Evolutionary conservation across 2,113 vertebrate genomes (phyloP).

Genomic region (Coreoperca whiteheadi): DNA sequence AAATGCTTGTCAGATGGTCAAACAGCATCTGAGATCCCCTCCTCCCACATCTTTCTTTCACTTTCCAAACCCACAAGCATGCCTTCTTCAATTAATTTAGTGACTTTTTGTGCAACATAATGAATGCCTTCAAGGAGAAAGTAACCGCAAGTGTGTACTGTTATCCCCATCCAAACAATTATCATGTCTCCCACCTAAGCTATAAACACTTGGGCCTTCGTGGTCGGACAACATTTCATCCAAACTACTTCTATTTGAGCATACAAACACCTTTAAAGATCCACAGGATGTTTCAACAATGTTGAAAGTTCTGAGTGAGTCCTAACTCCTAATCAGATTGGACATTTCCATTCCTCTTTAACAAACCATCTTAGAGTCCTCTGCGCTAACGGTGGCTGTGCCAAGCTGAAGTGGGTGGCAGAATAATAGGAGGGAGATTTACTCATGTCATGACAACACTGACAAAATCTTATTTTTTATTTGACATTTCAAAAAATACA

Average conservation of each 20-base stretch:
- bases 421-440: slow-evolving; percentile 18
- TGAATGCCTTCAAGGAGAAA: neutral
- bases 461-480: neutral
- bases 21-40: neutral
- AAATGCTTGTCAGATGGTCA: neutral
- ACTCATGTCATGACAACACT: neutral
- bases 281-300: neutral
- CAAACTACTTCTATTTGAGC: neutral
- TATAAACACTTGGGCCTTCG: neutral
- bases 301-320: neutral
- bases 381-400: neutral
- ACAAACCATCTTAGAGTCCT: neutral
- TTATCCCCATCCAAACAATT: neutral
- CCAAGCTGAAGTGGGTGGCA: neutral
- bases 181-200: too few relatives aligned
- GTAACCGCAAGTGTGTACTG: neutral
- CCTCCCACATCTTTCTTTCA: neutral
- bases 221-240: neutral
- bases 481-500: neutral
- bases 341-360: neutral
- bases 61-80: neutral
- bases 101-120: neutral
- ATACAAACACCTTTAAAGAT: neutral
- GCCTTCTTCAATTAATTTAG: neutral
- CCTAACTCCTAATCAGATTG: neutral